phyloP scores from a whole-genome alignment of 1,140 invertebrate species.

The Achatina immaculata region DNA sequence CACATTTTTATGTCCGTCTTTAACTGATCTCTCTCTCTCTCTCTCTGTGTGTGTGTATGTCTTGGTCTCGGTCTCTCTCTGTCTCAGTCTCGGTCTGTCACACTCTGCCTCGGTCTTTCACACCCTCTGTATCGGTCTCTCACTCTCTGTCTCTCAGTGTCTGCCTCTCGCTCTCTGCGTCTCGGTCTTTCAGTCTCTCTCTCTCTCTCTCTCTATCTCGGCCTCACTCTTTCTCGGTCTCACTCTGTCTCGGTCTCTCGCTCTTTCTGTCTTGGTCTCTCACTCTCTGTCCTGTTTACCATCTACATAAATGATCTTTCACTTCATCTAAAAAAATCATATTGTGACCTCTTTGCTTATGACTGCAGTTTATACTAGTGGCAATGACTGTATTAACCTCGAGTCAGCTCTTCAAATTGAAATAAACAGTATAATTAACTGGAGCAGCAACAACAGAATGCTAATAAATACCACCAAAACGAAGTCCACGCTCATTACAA shows the following conservation, averaged over 20 bases:
- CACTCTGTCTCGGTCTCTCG: constrained; percentile 17
- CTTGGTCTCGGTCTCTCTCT: background rate
- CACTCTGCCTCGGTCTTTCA: background rate
- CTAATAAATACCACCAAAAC: no score
- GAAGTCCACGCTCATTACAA: no score
- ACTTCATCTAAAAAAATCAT: no score
- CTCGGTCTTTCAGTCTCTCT: background rate
- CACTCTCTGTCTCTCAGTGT: background rate
- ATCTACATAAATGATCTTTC: no score
- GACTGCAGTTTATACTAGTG: no score
- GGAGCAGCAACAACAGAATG: no score
- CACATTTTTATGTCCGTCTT: no score
- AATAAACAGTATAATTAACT: no score
- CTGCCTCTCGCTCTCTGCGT: background rate
- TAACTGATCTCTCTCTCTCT: constrained; percentile 15
- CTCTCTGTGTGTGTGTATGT: background rate
- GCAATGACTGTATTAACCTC: no score
- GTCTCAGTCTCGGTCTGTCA: constrained; percentile 2
- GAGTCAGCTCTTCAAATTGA: no score
- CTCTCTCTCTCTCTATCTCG: background rate
- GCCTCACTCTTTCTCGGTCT: constrained; percentile 8
- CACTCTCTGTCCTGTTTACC: constrained; percentile 13
- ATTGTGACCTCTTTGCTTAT: no score
- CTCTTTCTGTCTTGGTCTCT: background rate
- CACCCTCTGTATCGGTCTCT: background rate